Evolutionary conservation across 2,113 vertebrate species (phyloP), one percentile per base, ranked within the genome.

Genomic region (Macrotus californicus): DNA sequence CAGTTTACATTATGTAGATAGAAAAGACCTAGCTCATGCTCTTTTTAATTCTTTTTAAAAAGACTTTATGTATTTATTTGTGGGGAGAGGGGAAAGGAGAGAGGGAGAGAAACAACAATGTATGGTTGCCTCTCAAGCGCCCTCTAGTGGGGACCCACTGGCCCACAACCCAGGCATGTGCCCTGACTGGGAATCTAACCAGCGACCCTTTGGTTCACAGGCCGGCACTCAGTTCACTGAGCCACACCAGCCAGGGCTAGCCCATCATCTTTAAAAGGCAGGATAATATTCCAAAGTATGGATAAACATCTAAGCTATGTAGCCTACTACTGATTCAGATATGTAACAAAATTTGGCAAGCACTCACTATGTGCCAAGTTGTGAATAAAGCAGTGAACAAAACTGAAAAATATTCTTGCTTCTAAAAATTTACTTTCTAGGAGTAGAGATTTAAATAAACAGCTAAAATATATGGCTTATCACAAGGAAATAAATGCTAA

Each of bases 261-360:
- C 19, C 21, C 46, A 48, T 77, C 21, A 29, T 83, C 73, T 48
- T 21, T 66, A 66, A 93, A 93, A 91, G 16, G 39, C 43, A 73
- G 41, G 52, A 41, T 43, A 43, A 54, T 67, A 72, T 24, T 87
- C n/a, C 54, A 77, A 93, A n/a, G 14, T 24, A 87, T 9, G 22
- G 8, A 88, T 69, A 34, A 82, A 92, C 6, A 79, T n/a, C 85
- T 89, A 48, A 70, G 75, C 81, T 89, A 64, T 7, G 3, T 21
- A 80, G 56, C 12, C 34, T 94, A 50, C 24, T 67, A 81, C 0
- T 84, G 54, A 96, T 66, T 83, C 13, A 75, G 21, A 80, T 18
- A 96, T 56, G 2, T 52, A 96, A 89, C 59, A 87, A 95, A 90
- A 76, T 70, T 46, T 82, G 50, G 34, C 31, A 91, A 85, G 31